Base-by-base conservation (phyloP, 2,888 invertebrate species). In the Anthophora plumipes region DNA sequence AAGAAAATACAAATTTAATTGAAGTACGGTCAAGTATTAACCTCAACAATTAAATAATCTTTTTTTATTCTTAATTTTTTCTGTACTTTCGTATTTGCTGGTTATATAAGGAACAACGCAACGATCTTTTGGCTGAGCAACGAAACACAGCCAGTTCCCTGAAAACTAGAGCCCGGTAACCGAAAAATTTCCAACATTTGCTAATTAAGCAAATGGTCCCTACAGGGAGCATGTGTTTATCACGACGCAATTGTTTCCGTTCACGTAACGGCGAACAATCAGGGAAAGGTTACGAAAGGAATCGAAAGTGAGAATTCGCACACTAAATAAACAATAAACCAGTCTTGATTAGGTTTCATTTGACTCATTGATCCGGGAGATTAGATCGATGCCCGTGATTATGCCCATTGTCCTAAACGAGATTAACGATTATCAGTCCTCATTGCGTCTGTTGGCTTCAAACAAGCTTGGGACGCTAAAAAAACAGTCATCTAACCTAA, bases 301-400 rank as follows among this genome's bases (percentile, higher is more conserved):
- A 82, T 79, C 79, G 81, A 79, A 82, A 82, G 81, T 79, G 70
- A 68, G 75, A 75, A 79, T 82, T 82, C 79, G 79, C 81, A 82
- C 71, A 75, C 63, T 79, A 75, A 75, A 79, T 71, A 79, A 71
- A 79, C 81, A 79, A 75, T 82, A 71, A 68, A 75, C 61, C 61
- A 17, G 74, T 43, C 79, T 61, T 81, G 74, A 81, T 79, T 81
- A 81, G 48, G 74, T 67, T 74, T 77, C 66, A 55, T 79, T 79
- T 67, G 78, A 69, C 73, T 78, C 72, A 59, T 80, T 78, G 78
- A 73, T 78, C 68, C 1, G 41, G 5, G 17, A 69, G 80, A 80
- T 80, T 80, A 80, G 73, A 73, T 77, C 52, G 46, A 54, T 43
- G 63, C 5, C 11, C 0, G 25, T 4, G 78, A 78, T 75, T 54